phyloP scores from a whole-genome alignment of 2,888 invertebrate species.

The Drosophila cyrtoloma region DNA sequence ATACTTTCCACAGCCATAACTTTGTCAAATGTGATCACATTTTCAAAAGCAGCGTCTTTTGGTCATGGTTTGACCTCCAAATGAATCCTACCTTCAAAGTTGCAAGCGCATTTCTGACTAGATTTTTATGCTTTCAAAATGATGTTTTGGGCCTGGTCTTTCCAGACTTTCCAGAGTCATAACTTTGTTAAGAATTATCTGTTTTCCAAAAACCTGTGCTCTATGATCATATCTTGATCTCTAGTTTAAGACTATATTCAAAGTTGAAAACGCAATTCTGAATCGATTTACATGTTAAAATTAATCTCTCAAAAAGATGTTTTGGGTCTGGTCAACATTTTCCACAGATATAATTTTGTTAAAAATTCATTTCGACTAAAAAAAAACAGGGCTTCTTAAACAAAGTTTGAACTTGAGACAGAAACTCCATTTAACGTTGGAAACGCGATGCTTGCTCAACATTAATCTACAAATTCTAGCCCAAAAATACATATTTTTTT shows the following conservation, averaged over 20 bases:
- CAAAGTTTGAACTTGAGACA: neutral
- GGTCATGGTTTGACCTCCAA: neutral
- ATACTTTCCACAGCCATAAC: neutral
- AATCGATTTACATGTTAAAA: neutral
- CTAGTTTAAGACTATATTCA: neutral
- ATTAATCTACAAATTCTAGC: fast-evolving
- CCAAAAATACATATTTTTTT: neutral
- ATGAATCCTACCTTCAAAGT: neutral
- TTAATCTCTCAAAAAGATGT: neutral
- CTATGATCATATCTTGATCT: neutral
- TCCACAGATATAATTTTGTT: fast-evolving
- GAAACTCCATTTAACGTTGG: neutral
- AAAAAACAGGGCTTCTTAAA: neutral
- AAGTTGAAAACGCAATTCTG: too few relatives aligned
- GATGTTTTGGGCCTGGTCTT: fast-evolving
- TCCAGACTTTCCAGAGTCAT: neutral
- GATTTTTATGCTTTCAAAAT: neutral
- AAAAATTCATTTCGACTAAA: neutral
- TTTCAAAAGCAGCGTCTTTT: neutral
- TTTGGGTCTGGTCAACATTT: neutral
- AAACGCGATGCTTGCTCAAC: fast-evolving
- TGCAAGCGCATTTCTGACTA: neutral
- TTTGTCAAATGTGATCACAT: neutral
- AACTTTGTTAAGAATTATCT: neutral
- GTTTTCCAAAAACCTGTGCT: neutral